Conservation (phyloP, 1,140 invertebrate genomes). For the Drosophila sturtevanti region DNA sequence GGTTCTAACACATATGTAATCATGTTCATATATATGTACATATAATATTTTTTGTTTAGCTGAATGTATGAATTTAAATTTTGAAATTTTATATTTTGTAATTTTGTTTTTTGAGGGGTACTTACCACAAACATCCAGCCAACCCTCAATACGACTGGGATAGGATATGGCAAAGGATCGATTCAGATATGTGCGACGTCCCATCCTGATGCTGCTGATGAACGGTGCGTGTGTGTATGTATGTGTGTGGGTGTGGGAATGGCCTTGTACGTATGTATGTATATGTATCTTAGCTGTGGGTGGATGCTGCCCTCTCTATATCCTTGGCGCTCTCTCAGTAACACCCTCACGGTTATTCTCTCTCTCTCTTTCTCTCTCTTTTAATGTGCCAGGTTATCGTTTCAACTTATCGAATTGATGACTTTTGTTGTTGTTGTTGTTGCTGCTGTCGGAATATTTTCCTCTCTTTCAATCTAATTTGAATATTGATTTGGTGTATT, state of each 20-base stretch:
- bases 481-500: constrained; percentile 70
- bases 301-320: constrained; percentile 18
- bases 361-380: background rate
- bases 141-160: constrained; percentile 88
- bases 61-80: too few relatives aligned
- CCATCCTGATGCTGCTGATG: constrained; percentile 47
- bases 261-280: constrained; percentile 6
- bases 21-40: constrained; percentile 28
- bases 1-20: background rate
- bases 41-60: too few relatives aligned
- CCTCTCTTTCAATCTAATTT: constrained; percentile 47
- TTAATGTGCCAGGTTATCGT: constrained; percentile 48
- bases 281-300: constrained; percentile 17
- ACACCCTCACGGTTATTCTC: background rate
- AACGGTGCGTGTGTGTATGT: background rate
- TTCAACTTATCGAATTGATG: constrained; percentile 67
- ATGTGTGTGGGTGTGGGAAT: background rate
- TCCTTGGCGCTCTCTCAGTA: constrained; percentile 11
- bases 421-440: constrained; percentile 39
- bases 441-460: constrained; percentile 26
- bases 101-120: constrained; percentile 27
- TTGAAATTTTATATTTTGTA: too few relatives aligned
- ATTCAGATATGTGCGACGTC: constrained; percentile 77
- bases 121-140: constrained; percentile 88
- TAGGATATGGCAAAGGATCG: constrained; percentile 83